Evolutionary conservation across 2,113 vertebrate species (phyloP).

Genomic region (Mormyrus iriodes): DNA sequence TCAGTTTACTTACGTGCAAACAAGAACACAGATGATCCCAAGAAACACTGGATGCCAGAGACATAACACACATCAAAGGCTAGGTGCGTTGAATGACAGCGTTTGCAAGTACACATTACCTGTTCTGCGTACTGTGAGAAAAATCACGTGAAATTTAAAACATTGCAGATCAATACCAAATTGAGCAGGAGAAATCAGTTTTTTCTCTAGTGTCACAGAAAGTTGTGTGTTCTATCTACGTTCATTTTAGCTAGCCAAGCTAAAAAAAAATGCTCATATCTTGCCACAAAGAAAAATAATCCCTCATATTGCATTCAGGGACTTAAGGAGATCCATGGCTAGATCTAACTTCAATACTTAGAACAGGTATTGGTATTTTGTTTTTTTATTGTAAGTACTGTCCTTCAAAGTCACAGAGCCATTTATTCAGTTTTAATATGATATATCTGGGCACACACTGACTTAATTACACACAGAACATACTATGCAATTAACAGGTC

Average conservation of each 20-base stretch:
- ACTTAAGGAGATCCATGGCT: neutral
- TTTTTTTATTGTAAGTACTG: neutral
- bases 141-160: neutral
- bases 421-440: neutral
- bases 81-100: neutral
- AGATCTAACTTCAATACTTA: neutral
- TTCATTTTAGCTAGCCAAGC: neutral
- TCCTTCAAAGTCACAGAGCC: neutral
- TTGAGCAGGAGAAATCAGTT: neutral
- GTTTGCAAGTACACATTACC: neutral
- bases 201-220: neutral
- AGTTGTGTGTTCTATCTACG: neutral
- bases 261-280: neutral
- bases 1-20: neutral
- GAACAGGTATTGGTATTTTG: neutral
- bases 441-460: neutral
- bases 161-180: neutral
- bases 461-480: neutral
- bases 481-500: neutral
- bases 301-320: neutral
- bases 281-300: neutral
- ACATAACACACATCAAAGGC: neutral
- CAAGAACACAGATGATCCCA: neutral
- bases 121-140: neutral
- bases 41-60: neutral